phyloP scores from a whole-genome alignment of 2,797 vertebrate genomes.

The Coregonus suidteri region DNA sequence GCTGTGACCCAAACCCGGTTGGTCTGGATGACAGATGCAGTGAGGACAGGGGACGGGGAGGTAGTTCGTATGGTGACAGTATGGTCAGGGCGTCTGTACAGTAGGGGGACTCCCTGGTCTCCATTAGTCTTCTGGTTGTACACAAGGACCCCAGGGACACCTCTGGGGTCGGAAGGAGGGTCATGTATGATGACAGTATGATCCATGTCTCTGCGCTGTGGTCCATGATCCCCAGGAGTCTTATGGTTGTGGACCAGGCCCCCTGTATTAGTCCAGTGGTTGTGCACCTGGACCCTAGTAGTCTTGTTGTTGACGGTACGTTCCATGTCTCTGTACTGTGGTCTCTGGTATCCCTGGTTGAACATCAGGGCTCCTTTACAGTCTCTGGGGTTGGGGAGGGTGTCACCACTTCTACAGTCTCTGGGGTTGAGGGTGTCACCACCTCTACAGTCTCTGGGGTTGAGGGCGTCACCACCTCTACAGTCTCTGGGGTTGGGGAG shows the following conservation, averaged over 20 bases:
- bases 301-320: slow-evolving; percentile 32
- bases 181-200: neutral
- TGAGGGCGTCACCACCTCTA: slow-evolving; percentile 6
- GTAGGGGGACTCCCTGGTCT: slow-evolving; percentile 9
- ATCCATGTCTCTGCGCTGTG: neutral
- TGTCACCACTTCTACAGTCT: no score
- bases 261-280: slow-evolving; percentile 27
- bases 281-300: slow-evolving; percentile 41
- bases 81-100: slow-evolving; percentile 47
- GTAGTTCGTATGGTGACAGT: slow-evolving; percentile 60
- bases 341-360: neutral
- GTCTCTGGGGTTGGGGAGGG: no score
- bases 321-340: neutral
- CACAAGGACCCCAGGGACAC: slow-evolving; percentile 43
- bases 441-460: slow-evolving; percentile 29
- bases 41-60: slow-evolving; percentile 65
- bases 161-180: slow-evolving; percentile 36
- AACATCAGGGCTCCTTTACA: neutral
- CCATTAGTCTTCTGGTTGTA: slow-evolving; percentile 49
- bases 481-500: neutral
- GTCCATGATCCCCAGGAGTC: neutral
- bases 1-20: slow-evolving; percentile 41
- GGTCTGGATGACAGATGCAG: slow-evolving; percentile 70
- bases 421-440: no score
- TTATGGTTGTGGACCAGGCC: neutral